These are phyloP conservation scores for Euglossa dilemma DNA, from an alignment of 1,140 invertebrate species.

Conservation along the genomic window DNA sequence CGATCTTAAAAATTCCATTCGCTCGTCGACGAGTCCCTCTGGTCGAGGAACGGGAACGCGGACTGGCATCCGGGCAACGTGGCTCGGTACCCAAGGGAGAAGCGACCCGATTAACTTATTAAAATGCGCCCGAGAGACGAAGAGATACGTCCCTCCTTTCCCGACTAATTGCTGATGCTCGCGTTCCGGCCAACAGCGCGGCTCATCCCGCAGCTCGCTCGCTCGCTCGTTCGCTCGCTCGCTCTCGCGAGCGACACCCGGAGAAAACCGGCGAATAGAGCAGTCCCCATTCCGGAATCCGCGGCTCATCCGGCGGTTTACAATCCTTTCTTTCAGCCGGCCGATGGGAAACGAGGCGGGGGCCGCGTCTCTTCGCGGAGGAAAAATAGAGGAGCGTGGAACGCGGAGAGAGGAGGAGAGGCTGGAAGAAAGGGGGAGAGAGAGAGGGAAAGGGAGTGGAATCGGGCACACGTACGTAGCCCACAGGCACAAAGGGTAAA, in stretches of 20 bases:
- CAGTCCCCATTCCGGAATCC: slow-evolving; percentile 69
- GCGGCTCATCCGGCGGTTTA: slow-evolving; percentile 72
- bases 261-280: slow-evolving; percentile 59
- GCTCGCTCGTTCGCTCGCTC: not conserved
- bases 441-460: not conserved
- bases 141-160: slow-evolving; percentile 38
- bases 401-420: not conserved
- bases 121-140: slow-evolving; percentile 37
- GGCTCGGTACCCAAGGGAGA: not conserved
- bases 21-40: not conserved
- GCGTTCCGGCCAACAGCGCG: not conserved
- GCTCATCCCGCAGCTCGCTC: not conserved
- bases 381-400: not conserved
- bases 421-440: not conserved
- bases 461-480: slow-evolving; percentile 38
- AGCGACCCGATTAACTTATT: slow-evolving; percentile 55
- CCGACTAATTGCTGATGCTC: slow-evolving; percentile 64
- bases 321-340: slow-evolving; percentile 71
- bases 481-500: slow-evolving; percentile 33
- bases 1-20: slow-evolving; percentile 36
- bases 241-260: slow-evolving; percentile 17
- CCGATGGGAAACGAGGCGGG: slow-evolving; percentile 51
- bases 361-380: slow-evolving; percentile 22
- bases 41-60: not conserved
- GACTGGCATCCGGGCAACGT: slow-evolving; percentile 31